Evolutionary conservation across 92 coral and sea anemone species (phyloP), one percentile per base, ranked within the genome.

Genomic region (Nematostella vectensis): DNA sequence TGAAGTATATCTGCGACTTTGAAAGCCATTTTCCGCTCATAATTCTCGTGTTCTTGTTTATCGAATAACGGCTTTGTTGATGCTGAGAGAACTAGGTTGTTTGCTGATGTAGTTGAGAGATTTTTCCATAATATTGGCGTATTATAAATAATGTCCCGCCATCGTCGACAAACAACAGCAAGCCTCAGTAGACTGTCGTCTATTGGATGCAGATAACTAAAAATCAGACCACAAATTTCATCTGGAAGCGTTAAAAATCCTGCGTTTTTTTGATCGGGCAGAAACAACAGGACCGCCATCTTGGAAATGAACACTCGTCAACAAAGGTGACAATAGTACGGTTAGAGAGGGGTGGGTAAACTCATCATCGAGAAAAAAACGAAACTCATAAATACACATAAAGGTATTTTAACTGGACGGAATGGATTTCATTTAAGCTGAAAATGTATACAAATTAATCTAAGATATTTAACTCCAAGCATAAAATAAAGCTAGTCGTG

Each of bases 101-200:
- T n/a, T n/a, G n/a, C n/a, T 27, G 57, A 48, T 28, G 53, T 29
- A 1, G 51, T 55, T 18, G 72, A 66, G 12, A 75, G 36, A 36
- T 29, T 61, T 39, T 61, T 61, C 82, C 82, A 75, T 27, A 75
- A 55, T 49, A 59, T 3, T 28, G 82, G 57, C 9, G 82, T 68
- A 30, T 75, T 69, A 45, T 62, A 75, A 47, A 75, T 68, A 12
- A 75, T 54, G 50, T 68, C 58, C 23, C 71, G 27, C 82, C 82
- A 75, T 39, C 82, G 57, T 68, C 67, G 67, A 50, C 76, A 75
- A 20, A 75, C 82, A 6, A 59, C 56, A 18, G 82, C 67, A 56
- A 69, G 29, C 53, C 59, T 55, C 23, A 69, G 65, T 28, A 76
- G 50, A 50, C 69, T 70, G 24, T 76, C 82, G 31, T 55, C 60